phyloP scores from a whole-genome alignment of 2,797 vertebrate genomes.

The Pipistrellus kuhlii region DNA sequence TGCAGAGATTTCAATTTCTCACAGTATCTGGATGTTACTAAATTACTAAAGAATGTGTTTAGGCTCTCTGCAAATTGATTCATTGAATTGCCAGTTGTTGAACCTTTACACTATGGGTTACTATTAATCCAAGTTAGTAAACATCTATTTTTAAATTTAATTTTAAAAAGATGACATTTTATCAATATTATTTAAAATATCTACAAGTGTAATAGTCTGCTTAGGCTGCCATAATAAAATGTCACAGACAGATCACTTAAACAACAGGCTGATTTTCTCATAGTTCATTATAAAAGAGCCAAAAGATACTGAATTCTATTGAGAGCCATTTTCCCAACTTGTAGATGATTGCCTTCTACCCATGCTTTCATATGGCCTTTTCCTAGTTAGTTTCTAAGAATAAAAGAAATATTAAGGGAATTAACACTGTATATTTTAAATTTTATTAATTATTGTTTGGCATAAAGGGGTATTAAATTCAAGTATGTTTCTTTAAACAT shows the following conservation, averaged over 20 bases:
- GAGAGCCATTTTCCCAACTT: not conserved
- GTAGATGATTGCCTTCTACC: not conserved
- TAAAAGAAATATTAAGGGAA: not conserved
- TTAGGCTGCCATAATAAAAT: not conserved
- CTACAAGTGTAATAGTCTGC: not conserved
- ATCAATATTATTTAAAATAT: not conserved
- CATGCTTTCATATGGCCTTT: not conserved
- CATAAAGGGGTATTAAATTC: not conserved
- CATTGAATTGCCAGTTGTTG: not conserved
- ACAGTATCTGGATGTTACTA: not conserved
- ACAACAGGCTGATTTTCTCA: not conserved
- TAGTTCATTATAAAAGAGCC: not conserved
- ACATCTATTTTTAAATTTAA: not conserved
- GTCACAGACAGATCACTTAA: not conserved
- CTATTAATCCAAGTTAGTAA: not conserved
- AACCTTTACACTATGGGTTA: not conserved
- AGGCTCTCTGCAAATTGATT: not conserved
- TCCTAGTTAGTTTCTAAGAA: not conserved
- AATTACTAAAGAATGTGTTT: not conserved
- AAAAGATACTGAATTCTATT: not conserved
- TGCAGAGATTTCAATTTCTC: constrained; percentile 27
- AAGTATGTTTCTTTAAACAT: not conserved
- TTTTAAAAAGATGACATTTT: not conserved
- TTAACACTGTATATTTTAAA: not conserved
- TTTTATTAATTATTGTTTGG: not conserved